Evolutionary conservation across 2,888 invertebrate species (phyloP).

Genomic region (Agrenia bidenticulata): DNA sequence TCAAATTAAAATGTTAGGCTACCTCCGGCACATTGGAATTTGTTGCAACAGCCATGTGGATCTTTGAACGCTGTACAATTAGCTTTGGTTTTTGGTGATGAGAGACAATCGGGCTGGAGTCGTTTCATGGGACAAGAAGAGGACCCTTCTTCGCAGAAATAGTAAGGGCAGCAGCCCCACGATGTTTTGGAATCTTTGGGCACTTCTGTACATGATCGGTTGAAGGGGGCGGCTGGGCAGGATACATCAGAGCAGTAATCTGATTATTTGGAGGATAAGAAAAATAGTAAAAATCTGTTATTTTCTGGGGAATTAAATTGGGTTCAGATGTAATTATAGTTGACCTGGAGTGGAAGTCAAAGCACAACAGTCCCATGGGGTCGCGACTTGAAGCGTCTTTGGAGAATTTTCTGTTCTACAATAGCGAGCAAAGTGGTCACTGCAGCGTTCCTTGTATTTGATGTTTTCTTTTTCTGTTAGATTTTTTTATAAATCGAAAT

Average conservation of each 20-base stretch:
- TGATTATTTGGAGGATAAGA: slow-evolving; percentile 6
- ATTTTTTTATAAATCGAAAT: neutral
- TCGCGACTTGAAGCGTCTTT: slow-evolving; percentile 37
- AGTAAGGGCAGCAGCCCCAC: slow-evolving; percentile 42
- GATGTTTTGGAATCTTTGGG: slow-evolving; percentile 26
- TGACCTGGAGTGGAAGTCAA: slow-evolving; percentile 33
- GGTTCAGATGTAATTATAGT: neutral
- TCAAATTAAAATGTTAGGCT: too few relatives aligned
- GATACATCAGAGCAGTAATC: slow-evolving; percentile 36
- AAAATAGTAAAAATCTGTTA: too few relatives aligned
- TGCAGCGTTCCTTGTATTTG: slow-evolving; percentile 36
- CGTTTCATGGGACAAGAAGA: slow-evolving; percentile 35
- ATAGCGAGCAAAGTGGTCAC: slow-evolving; percentile 23
- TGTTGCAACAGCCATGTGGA: slow-evolving; percentile 42
- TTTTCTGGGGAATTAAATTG: neutral
- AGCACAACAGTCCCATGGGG: slow-evolving; percentile 46
- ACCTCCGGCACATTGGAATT: slow-evolving; percentile 46
- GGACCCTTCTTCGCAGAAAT: slow-evolving; percentile 34
- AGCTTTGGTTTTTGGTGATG: slow-evolving; percentile 32
- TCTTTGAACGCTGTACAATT: slow-evolving; percentile 45
- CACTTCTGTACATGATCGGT: slow-evolving; percentile 42
- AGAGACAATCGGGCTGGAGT: slow-evolving; percentile 37
- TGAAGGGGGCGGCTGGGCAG: slow-evolving; percentile 45
- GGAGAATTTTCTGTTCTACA: slow-evolving; percentile 26
- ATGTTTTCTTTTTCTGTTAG: slow-evolving; percentile 38